Conservation (phyloP, 2,888 invertebrate genomes). For the Tetragnatha montana region DNA sequence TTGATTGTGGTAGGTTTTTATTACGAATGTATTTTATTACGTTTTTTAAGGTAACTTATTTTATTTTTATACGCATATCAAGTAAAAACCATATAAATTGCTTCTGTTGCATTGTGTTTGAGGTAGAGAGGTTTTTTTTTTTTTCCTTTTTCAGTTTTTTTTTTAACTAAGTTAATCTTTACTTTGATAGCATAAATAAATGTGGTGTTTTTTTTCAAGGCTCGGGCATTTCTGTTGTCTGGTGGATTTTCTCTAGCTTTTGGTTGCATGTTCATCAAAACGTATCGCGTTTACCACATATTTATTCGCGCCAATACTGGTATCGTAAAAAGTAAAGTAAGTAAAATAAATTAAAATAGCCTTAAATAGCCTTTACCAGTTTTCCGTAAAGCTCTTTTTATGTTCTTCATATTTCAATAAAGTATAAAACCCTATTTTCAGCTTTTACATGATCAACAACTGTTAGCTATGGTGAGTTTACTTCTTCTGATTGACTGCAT, state of each 20-base stretch:
- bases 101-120: too few species aligned
- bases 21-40: too few species aligned
- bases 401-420: not conserved
- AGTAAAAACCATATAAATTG: too few species aligned
- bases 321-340: conserved; percentile 88
- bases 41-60: too few species aligned
- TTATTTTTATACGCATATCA: too few species aligned
- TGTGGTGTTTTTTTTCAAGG: conserved; percentile 78
- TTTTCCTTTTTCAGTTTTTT: too few species aligned
- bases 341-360: conserved; percentile 19
- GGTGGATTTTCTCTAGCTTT: conserved; percentile 94
- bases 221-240: conserved; percentile 89
- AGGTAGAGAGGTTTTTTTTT: too few species aligned
- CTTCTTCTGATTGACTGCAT: conserved; percentile 88
- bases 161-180: too few species aligned
- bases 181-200: too few species aligned
- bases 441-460: conserved; percentile 90
- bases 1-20: too few species aligned
- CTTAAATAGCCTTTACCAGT: not conserved
- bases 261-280: conserved; percentile 96
- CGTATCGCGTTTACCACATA: conserved; percentile 92
- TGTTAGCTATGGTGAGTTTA: conserved; percentile 88
- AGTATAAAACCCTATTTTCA: conserved; percentile 73
- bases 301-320: conserved; percentile 87
- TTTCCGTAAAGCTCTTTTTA: too few species aligned